Percentiles rank a stretch among this genome's conserved stretches.
Conservation (phyloP, 2,113 vertebrate genomes). For the Galeopterus variegatus region DNA sequence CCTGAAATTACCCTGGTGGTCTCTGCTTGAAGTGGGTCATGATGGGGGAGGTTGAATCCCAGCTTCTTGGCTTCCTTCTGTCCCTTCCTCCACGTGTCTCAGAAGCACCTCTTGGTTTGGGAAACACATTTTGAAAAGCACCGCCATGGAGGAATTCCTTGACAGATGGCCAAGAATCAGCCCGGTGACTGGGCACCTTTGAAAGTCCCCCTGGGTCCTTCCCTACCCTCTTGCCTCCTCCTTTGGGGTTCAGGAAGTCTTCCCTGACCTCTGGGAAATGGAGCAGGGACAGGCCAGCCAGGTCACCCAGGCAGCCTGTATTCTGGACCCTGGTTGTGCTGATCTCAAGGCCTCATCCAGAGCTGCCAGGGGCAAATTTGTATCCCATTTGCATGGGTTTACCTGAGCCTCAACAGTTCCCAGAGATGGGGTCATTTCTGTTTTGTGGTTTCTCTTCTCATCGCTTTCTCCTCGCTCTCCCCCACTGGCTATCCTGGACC, state of each 20-base stretch:
- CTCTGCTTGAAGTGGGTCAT: neutral
- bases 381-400: neutral
- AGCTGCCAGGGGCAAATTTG: neutral
- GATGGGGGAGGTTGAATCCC: neutral
- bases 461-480: neutral
- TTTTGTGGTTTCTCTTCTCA: neutral
- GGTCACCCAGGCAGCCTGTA: neutral
- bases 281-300: neutral
- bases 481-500: neutral
- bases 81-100: neutral
- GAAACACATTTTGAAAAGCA: conserved; percentile 2
- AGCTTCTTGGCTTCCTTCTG: neutral
- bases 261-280: neutral
- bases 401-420: fast-evolving
- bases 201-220: neutral
- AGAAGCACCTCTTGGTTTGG: neutral
- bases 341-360: neutral
- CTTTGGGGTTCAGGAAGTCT: neutral
- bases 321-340: neutral
- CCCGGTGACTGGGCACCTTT: neutral
- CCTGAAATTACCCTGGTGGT: neutral
- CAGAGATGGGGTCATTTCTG: neutral
- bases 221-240: neutral
- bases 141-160: conserved; percentile 27
- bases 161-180: neutral